A percentile compares a stretch with the other conserved stretches of the same genome.
phyloP scores from a whole-genome alignment of 2,797 vertebrate species.

The Poecilia wingei region DNA sequence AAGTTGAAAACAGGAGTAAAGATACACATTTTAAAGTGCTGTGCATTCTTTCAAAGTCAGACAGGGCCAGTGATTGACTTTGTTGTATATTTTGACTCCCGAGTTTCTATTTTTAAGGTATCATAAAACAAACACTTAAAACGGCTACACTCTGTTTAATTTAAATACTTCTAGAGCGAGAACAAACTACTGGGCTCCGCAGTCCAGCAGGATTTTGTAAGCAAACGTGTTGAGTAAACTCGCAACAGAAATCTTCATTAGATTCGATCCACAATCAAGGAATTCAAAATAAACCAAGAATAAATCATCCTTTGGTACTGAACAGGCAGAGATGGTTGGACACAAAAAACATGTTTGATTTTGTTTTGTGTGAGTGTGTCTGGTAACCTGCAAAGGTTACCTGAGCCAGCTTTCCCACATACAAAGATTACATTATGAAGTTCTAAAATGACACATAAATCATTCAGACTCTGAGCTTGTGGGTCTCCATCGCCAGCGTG shows the following conservation, averaged over 20 bases:
- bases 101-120: slow-evolving; percentile 23
- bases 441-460: slow-evolving; percentile 79
- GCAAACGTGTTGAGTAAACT: slow-evolving; percentile 34
- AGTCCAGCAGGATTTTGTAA: slow-evolving; percentile 5
- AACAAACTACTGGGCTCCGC: slow-evolving; percentile 16
- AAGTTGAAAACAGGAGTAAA: slow-evolving; percentile 26
- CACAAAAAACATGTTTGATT: neutral
- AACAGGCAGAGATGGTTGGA: slow-evolving; percentile 7
- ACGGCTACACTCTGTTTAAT: neutral
- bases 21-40: slow-evolving; percentile 16
- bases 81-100: slow-evolving; percentile 17
- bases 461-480: slow-evolving; percentile 70
- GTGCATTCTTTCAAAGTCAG: slow-evolving; percentile 13
- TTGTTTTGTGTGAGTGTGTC: slow-evolving; percentile 9
- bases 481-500: slow-evolving; percentile 59
- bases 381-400: slow-evolving; percentile 37
- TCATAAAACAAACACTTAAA: slow-evolving; percentile 14
- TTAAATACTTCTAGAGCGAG: slow-evolving; percentile 19
- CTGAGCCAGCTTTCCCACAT: slow-evolving; percentile 41
- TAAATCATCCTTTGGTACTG: slow-evolving; percentile 6
- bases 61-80: slow-evolving; percentile 13
- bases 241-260: slow-evolving; percentile 3
- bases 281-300: slow-evolving; percentile 18
- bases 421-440: slow-evolving; percentile 66
- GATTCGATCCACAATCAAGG: slow-evolving; percentile 13